These are phyloP conservation scores for Tympanoctomys barrerae DNA, from an alignment of 2,797 vertebrate genomes.

Conservation along the genomic window DNA sequence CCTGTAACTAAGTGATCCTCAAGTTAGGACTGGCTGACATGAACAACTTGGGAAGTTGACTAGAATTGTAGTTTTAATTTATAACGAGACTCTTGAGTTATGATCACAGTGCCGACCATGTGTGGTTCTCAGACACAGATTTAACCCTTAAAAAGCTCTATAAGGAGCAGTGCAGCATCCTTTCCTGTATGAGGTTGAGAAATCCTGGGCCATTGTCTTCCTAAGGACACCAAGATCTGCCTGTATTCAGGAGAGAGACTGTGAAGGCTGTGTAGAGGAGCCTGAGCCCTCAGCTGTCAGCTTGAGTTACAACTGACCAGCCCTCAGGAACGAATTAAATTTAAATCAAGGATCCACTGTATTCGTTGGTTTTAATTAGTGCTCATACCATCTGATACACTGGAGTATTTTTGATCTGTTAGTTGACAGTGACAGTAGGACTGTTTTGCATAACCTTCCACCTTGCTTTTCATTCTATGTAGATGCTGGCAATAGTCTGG, in stretches of 20 bases:
- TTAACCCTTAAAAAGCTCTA: not conserved
- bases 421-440: not conserved
- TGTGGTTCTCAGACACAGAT: not conserved
- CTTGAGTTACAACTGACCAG: not conserved
- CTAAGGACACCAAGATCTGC: not conserved
- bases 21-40: not conserved
- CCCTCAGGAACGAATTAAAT: not conserved
- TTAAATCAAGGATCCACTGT: not conserved
- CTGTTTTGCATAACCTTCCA: not conserved
- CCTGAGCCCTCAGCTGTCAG: not conserved
- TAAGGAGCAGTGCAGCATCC: not conserved
- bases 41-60: not conserved
- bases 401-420: not conserved
- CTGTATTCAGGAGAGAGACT: not conserved
- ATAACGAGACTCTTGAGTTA: not conserved
- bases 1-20: not conserved
- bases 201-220: not conserved
- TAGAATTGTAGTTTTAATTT: not conserved
- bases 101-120: not conserved
- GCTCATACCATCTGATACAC: not conserved
- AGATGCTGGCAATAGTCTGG: not conserved
- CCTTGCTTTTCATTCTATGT: not conserved
- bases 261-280: not conserved
- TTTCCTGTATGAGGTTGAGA: not conserved
- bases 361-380: conserved; percentile 43